Base-by-base conservation (phyloP, 2,888 invertebrate species). In the Nomada fucata region DNA sequence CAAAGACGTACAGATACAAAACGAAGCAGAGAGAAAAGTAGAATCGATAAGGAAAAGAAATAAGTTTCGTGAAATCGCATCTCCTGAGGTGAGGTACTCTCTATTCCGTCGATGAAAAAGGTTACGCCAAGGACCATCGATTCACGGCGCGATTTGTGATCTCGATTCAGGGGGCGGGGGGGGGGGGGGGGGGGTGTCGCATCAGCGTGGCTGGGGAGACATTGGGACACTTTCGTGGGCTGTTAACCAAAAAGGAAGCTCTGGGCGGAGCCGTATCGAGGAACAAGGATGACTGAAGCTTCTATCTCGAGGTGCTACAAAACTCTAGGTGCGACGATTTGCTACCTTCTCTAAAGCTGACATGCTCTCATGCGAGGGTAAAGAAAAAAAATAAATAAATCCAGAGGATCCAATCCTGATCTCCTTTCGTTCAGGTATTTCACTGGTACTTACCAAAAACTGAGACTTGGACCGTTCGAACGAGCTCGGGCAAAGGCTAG, bases 81-180 rank as follows among this genome's bases (percentile, higher is more conserved):
- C 93, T 93, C 93, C 93, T 93, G 93, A 93, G 93, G 93, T 91
- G 73, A 82, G 73, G 68, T 60, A 73, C 42, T 73, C 67, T 69
- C 52, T 63, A 44, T 23, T 55, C 55, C 65, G 59, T 47, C 20
- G 72, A 47, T 59, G 44, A 29, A 36, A 23, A 3, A 2, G 42
- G 42, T 61, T 29, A 5, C 47, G 67, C 44, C 79, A 29, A 50
- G 29, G 52, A 18, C 42, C 23, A 20, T 70, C 63, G 61, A 57
- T 72, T 67, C 67, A 63, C 60, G 47, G 36, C 29, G 53, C 60
- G 65, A 78, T 47, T 36, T 10, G 44, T 47, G 23, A 65, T 60
- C 50, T 23, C 80, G 72, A 47, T 63, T 67, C 72, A 79, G 78
- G 53, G 44, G 11, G 11, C 4, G 44, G 11, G 26, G 79, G 64